Conservation (phyloP, 2,888 invertebrate species). For the Trichacis sp. region DNA sequence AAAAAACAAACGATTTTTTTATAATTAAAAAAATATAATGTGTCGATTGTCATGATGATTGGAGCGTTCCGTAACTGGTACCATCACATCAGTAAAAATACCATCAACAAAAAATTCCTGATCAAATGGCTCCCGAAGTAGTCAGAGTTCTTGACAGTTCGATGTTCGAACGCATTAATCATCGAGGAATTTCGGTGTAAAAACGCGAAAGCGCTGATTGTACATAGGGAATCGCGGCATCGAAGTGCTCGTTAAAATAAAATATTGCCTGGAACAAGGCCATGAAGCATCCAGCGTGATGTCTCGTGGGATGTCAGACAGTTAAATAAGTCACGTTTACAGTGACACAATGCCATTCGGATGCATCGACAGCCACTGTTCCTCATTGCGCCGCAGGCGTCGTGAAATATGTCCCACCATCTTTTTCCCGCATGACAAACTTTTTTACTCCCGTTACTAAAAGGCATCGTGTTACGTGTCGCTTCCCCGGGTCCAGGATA, state of each 20-base stretch:
- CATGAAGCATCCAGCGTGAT: conserved; percentile 13
- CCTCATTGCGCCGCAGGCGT: not conserved
- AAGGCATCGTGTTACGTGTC: not conserved
- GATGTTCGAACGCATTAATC: no score
- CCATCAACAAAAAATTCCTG: no score
- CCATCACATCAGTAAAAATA: no score
- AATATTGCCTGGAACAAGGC: conserved; percentile 4
- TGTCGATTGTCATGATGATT: no score
- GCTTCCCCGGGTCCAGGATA: not conserved
- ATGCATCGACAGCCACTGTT: conserved; percentile 4
- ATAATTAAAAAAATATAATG: no score
- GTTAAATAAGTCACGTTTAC: conserved; percentile 3
- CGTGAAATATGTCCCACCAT: conserved; percentile 1
- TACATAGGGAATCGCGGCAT: conserved; percentile 1
- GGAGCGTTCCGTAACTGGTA: no score
- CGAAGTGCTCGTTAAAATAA: conserved; percentile 17
- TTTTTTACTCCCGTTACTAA: not conserved
- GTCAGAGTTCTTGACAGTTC: no score
- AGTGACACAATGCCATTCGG: conserved; percentile 8
- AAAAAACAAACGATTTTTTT: no score
- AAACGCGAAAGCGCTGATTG: not conserved
- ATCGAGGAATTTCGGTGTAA: not conserved
- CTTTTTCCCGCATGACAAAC: not conserved
- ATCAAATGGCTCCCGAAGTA: no score
- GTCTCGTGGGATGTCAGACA: conserved; percentile 11